These are phyloP conservation scores for Tipula confusa DNA, from an alignment of 2,888 invertebrate species.

Conservation along the genomic window DNA sequence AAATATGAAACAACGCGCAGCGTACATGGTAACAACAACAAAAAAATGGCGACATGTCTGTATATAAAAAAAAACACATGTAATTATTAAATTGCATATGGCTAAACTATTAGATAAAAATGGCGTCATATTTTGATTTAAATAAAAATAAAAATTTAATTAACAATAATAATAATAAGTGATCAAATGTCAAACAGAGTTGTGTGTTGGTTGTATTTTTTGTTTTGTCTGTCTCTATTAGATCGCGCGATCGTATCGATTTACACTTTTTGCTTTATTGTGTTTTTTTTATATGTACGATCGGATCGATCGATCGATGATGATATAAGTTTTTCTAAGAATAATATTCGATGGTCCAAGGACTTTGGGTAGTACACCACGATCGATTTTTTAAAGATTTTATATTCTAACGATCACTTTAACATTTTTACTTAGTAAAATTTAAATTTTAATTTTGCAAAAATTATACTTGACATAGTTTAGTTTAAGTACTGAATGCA, in stretches of 20 bases:
- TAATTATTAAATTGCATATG: background rate
- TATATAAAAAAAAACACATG: background rate
- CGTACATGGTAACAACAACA: background rate
- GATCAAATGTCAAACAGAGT: background rate
- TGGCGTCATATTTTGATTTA: background rate
- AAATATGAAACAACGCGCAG: background rate
- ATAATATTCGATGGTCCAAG: background rate
- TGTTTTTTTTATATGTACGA: background rate
- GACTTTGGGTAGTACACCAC: background rate
- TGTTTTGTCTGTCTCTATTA: background rate
- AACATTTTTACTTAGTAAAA: background rate
- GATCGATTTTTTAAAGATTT: background rate
- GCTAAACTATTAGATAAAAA: background rate
- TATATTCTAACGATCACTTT: background rate
- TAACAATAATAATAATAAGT: background rate
- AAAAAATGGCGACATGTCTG: conserved; percentile 8
- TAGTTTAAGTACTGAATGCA: background rate
- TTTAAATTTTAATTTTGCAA: background rate
- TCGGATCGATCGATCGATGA: background rate
- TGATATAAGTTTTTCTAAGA: background rate
- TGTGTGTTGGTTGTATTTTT: background rate
- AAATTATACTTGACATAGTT: conserved; percentile 25
- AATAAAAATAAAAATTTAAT: background rate
- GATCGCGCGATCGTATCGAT: background rate
- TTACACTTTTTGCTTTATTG: background rate